These are phyloP conservation scores for Chydorus sphaericus DNA, from an alignment of 2,888 invertebrate genomes.

Conservation along the genomic window DNA sequence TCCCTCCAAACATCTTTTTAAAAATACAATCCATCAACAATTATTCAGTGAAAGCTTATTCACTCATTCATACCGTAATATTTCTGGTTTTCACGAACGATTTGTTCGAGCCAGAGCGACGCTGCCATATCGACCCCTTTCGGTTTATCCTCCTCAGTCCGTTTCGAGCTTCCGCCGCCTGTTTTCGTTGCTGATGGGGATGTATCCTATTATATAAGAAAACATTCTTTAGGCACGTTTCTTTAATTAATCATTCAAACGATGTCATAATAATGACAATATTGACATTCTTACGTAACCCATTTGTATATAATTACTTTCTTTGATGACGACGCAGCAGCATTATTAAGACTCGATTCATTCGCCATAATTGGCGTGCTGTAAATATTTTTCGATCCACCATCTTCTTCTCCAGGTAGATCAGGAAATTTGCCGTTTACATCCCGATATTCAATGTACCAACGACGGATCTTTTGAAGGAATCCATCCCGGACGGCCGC, in stretches of 20 bases:
- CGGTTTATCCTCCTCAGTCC: constrained; percentile 52
- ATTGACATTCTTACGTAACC: no score
- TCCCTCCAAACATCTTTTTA: constrained; percentile 57
- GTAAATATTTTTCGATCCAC: constrained; percentile 72
- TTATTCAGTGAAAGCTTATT: background rate
- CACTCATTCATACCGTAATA: constrained; percentile 35
- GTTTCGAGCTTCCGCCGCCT: constrained; percentile 31
- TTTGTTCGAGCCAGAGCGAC: constrained; percentile 55
- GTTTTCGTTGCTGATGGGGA: background rate
- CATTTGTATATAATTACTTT: no score
- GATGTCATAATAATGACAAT: no score
- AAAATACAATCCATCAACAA: background rate
- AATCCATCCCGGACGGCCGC: constrained; percentile 70
- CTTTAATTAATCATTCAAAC: no score
- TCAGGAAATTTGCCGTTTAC: constrained; percentile 66
- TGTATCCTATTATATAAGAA: background rate
- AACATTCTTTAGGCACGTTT: no score
- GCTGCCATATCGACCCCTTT: constrained; percentile 41
- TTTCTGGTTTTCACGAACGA: constrained; percentile 56
- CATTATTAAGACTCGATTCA: background rate
- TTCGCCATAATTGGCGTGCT: constrained; percentile 53
- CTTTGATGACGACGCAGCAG: no score
- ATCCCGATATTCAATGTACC: constrained; percentile 65
- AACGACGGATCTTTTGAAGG: constrained; percentile 68
- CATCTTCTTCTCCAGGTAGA: constrained; percentile 78